Base-by-base conservation (phyloP, 2,113 vertebrate genomes). In the Atractosteus spatula region DNA sequence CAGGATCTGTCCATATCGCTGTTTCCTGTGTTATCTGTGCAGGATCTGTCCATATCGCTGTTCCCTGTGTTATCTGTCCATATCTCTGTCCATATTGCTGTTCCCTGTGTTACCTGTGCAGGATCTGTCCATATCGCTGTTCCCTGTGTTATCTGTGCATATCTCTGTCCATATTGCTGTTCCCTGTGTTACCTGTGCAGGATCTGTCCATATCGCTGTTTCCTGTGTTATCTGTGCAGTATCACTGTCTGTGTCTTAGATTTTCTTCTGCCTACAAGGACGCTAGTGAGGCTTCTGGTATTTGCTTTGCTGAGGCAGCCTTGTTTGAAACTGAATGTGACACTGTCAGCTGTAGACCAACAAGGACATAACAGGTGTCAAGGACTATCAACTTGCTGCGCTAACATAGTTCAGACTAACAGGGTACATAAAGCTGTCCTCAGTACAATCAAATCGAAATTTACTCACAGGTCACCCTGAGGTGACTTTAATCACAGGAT, bases 361-460 rank as follows among this genome's bases (percentile, higher is more conserved):
- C 71, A 79, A 75, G 81, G 80, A 59, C 76, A 81, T 70, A 79
- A 70, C 69, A 89, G 86, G 81, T 83, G 86, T 82, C 86, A 82
- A 81, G 77, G 86, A 79, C 78, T 79, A 74, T 83, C 83, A 76
- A 69, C 44, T 70, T 80, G 77, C 76, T 80, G 75, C 72, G 79
- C 66, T 80, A 82, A 76, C 80, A 75, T 72, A 68, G 74, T 77
- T 82, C 75, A 76, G 77, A 64, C 65, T 71, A 79, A 80, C 76
- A 66, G 83, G 87, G 80, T 81, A 84, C 66, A 76, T 62, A 80
- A 76, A 66, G 81, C 79, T 74, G 85, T 77, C 78, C 76, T 86
- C 82, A 72, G 80, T 55, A 81, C 77, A 85, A 92, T 91, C 80
- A 89, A 87, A 91, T 84, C 82, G 80, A 82, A 88, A 88, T 89